phyloP scores from a whole-genome alignment of 2,113 vertebrate genomes.

The Orientallactaga bullata region DNA sequence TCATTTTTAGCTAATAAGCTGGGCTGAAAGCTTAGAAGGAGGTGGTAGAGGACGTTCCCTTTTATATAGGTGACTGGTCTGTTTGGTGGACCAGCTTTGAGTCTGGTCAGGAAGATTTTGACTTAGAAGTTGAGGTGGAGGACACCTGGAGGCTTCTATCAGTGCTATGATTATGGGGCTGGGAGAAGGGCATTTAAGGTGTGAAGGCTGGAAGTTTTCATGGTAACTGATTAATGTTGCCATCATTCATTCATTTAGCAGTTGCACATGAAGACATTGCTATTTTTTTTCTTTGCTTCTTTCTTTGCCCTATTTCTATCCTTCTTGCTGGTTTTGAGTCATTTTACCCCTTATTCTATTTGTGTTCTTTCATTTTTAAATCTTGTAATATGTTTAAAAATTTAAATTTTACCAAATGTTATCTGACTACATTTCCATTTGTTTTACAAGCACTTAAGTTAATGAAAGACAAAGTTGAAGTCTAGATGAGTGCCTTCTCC shows the following conservation, averaged over 20 bases:
- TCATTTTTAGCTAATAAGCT: constrained; percentile 22
- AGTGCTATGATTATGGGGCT: neutral
- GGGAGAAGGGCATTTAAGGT: constrained; percentile 41
- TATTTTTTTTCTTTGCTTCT: neutral
- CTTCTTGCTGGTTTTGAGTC: neutral
- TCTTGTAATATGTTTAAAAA: neutral
- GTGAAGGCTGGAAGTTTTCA: neutral
- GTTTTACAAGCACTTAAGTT: neutral
- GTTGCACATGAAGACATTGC: neutral
- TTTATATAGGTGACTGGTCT: neutral
- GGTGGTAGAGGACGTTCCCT: neutral
- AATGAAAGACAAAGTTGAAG: neutral
- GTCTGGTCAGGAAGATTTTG: neutral
- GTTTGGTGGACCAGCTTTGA: neutral
- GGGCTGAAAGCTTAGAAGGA: neutral
- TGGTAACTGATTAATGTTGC: neutral
- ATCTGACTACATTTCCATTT: neutral
- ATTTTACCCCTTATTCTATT: neutral
- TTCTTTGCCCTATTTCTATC: neutral
- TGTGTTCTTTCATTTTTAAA: constrained; percentile 17
- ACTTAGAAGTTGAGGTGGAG: neutral
- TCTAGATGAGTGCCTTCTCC: neutral
- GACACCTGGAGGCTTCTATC: neutral
- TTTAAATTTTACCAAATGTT: neutral
- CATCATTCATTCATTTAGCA: neutral